Conservation (phyloP, 2,797 vertebrate genomes). For the Heteromormyrus szaboi region DNA sequence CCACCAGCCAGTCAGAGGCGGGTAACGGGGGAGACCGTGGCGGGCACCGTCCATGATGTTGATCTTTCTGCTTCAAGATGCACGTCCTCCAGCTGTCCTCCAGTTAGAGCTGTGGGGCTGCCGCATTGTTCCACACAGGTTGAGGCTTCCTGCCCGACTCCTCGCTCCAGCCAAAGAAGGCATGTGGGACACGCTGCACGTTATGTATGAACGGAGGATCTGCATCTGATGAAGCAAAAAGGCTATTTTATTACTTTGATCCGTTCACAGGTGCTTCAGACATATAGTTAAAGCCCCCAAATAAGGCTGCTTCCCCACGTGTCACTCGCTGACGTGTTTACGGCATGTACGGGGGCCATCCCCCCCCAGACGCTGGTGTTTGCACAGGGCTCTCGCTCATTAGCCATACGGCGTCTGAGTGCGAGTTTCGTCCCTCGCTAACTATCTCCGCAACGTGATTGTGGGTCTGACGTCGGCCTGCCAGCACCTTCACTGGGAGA, state of each 20-base stretch:
- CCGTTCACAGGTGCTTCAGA: background rate
- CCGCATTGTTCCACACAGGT: background rate
- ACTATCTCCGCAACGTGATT: background rate
- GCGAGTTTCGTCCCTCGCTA: background rate
- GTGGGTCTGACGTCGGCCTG: background rate
- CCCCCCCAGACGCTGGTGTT: background rate
- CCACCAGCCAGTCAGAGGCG: background rate
- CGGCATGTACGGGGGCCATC: background rate
- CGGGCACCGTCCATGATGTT: background rate
- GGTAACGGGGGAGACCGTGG: background rate
- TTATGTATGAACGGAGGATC: background rate
- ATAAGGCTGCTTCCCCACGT: background rate
- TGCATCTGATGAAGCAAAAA: background rate
- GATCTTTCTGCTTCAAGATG: background rate
- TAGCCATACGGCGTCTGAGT: background rate
- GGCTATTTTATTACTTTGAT: background rate
- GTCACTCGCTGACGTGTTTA: background rate
- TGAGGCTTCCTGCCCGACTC: background rate
- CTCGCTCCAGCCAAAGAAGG: background rate
- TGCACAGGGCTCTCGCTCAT: background rate
- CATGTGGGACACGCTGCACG: background rate
- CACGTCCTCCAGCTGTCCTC: background rate
- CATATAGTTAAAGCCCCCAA: background rate
- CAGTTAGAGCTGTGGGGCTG: background rate
- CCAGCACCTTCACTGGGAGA: background rate